These are phyloP conservation scores for Physeter macrocephalus DNA, from an alignment of 2,113 vertebrate species.

Conservation along the genomic window DNA sequence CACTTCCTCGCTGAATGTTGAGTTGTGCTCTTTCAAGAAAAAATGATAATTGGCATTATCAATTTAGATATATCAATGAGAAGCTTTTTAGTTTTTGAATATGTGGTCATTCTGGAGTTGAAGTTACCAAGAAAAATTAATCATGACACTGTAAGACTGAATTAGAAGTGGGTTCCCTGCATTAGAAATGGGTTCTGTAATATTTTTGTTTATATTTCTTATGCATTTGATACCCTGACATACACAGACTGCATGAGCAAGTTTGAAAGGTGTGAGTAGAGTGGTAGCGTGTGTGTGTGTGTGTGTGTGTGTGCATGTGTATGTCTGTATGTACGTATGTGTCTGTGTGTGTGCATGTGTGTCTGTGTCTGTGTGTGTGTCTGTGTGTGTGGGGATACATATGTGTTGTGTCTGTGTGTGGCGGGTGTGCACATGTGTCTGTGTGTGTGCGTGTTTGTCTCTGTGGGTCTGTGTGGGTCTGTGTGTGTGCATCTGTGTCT, in stretches of 20 bases:
- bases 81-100: background rate
- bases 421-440: too few relatives aligned
- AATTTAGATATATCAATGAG: slow-evolving; percentile 24
- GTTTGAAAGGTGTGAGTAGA: background rate
- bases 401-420: too few relatives aligned
- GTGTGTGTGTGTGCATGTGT: too few relatives aligned
- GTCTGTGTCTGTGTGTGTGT: background rate
- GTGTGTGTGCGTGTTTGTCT: too few relatives aligned
- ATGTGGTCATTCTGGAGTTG: background rate
- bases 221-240: background rate
- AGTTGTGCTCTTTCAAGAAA: slow-evolving; percentile 42
- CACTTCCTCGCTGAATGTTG: background rate
- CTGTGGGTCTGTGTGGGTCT: too few relatives aligned
- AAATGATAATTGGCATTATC: background rate
- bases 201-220: background rate
- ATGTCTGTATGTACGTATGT: background rate
- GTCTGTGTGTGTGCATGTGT: background rate
- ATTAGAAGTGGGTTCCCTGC: background rate
- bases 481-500: too few relatives aligned
- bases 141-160: background rate
- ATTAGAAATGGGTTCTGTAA: background rate
- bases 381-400: background rate
- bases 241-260: background rate
- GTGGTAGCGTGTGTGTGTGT: background rate
- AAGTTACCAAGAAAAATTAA: background rate